Conservation (phyloP, 2,797 vertebrate genomes). For the Poeciliopsis gracilis region DNA sequence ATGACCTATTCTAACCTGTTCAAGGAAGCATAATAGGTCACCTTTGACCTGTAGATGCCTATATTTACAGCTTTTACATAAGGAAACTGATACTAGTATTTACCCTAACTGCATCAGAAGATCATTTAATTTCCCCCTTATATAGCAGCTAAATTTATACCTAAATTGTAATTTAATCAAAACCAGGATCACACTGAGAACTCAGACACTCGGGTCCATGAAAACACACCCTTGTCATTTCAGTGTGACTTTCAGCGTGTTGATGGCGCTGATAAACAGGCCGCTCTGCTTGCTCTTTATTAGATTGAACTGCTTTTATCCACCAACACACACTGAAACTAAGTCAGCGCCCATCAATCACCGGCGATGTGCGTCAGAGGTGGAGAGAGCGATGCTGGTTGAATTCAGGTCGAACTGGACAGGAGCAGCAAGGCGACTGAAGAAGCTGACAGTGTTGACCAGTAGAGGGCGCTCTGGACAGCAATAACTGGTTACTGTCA, state of each 20-base stretch:
- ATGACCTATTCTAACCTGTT: too few relatives aligned
- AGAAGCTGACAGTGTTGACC: background rate
- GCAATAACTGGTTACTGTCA: background rate
- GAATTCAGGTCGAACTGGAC: background rate
- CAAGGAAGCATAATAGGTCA: too few relatives aligned
- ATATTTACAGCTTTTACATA: background rate
- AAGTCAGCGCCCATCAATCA: slow-evolving; percentile 31
- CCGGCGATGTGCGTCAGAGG: slow-evolving; percentile 36
- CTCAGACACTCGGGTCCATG: slow-evolving; percentile 1
- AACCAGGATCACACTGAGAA: slow-evolving; percentile 13
- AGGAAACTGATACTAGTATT: slow-evolving; percentile 1
- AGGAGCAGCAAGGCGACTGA: background rate
- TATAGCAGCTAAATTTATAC: slow-evolving; percentile 19
- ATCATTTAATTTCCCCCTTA: slow-evolving; percentile 4
- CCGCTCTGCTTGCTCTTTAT: slow-evolving; percentile 36
- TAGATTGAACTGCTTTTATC: slow-evolving; percentile 52
- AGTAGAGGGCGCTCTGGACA: background rate
- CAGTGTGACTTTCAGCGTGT: slow-evolving; percentile 15
- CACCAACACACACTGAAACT: slow-evolving; percentile 32
- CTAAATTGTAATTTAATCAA: slow-evolving; percentile 18
- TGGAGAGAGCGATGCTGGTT: slow-evolving; percentile 13
- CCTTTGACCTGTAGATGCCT: background rate
- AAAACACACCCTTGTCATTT: slow-evolving; percentile 17
- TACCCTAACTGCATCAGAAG: slow-evolving; percentile 6
- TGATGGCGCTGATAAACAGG: slow-evolving; percentile 53